phyloP scores from a whole-genome alignment of 35 echinoderm and acorn worm genomes.

The Ophiothrix spiculata region DNA sequence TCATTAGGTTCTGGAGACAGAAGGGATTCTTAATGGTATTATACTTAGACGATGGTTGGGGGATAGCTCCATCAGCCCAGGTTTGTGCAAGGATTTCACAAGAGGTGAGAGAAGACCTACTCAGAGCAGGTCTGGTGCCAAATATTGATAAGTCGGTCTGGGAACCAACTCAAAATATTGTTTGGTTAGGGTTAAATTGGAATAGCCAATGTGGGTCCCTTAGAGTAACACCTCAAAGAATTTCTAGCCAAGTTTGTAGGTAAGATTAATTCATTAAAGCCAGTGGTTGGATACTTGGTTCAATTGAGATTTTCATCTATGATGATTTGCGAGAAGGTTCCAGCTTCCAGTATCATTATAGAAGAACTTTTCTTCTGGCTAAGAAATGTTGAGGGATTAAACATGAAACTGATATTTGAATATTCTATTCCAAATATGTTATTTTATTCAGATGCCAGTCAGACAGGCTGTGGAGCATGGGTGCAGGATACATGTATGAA shows the following conservation, averaged over 20 bases:
- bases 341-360: not conserved
- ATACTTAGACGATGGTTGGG: conserved; percentile 20
- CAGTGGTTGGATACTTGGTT: too few relatives aligned
- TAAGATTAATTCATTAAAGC: too few relatives aligned
- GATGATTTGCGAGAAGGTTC: not conserved
- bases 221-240: too few relatives aligned
- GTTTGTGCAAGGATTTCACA: not conserved
- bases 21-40: not conserved
- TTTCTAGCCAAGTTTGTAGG: not conserved
- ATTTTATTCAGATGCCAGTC: too few relatives aligned
- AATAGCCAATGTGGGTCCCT: too few relatives aligned
- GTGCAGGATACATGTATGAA: too few relatives aligned
- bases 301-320: too few relatives aligned
- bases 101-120: conserved; percentile 29
- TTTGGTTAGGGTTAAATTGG: conserved; percentile 23
- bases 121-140: conserved; percentile 28
- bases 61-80: too few relatives aligned
- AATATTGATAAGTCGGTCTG: conserved; percentile 33
- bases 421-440: too few relatives aligned
- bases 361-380: not conserved
- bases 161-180: conserved; percentile 7
- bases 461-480: too few relatives aligned
- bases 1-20: conserved; percentile 21
- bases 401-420: too few relatives aligned
- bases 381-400: too few relatives aligned